Evolutionary conservation across 2,113 vertebrate genomes (phyloP).

Genomic region (Nannospalax galili): DNA sequence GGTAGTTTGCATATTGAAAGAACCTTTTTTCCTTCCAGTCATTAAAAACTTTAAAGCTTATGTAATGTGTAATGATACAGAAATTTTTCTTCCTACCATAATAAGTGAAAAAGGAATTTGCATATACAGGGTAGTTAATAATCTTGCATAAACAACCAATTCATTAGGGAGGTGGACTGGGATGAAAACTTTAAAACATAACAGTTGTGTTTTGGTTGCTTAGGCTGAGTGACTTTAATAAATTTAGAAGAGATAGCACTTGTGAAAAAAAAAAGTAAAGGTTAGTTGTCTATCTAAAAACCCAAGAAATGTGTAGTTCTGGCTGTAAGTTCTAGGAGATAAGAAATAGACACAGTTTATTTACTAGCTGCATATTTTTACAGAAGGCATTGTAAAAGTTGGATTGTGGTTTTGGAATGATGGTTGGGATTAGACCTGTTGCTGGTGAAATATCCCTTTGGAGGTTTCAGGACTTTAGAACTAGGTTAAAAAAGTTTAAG

Average conservation of each 20-base stretch:
- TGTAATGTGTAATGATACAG: conserved; percentile 45
- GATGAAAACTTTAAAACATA: conserved; percentile 42
- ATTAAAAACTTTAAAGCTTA: conserved; percentile 46
- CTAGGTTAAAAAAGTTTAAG: conserved; percentile 64
- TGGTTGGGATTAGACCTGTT: conserved; percentile 67
- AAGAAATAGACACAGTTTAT: conserved; percentile 61
- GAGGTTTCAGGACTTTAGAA: conserved; percentile 67
- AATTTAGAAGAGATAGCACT: conserved; percentile 36
- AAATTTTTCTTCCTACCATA: conserved; percentile 24
- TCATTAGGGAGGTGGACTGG: neutral
- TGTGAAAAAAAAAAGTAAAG: neutral
- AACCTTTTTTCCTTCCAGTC: neutral
- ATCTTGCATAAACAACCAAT: neutral
- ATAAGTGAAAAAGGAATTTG: conserved; percentile 52
- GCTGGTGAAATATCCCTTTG: conserved; percentile 69
- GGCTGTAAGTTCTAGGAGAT: conserved; percentile 64
- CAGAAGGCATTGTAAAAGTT: conserved; percentile 71
- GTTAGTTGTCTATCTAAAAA: conserved; percentile 32
- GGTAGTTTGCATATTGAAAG: neutral
- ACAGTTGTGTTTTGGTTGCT: conserved; percentile 49
- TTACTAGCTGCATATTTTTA: conserved; percentile 62
- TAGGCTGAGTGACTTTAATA: conserved; percentile 56
- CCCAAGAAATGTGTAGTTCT: conserved; percentile 58
- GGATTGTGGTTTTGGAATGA: conserved; percentile 69
- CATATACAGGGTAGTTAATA: conserved; percentile 21